Base-by-base conservation (phyloP, 1,140 invertebrate species). In the Hermatobates lingyangjiaoensis region DNA sequence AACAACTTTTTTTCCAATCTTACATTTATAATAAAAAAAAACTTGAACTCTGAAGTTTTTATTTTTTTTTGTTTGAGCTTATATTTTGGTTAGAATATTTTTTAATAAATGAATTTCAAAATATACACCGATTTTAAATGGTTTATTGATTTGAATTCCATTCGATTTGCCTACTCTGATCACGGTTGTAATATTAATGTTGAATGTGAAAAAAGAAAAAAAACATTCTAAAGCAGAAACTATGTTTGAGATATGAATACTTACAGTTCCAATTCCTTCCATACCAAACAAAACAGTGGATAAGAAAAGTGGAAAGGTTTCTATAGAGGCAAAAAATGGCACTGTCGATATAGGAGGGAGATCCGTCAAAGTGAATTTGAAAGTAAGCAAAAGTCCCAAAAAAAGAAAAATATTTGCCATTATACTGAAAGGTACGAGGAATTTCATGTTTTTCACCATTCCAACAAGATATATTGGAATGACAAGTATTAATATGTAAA, bases 191-290 rank as follows among this genome's bases (percentile, higher is more conserved):
- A n/a, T 15, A 15, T 2, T 48, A 24, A 38, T 24, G n/a, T 38
- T 38, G n/a, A n/a, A n/a, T n/a, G n/a, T n/a, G n/a, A n/a, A n/a
- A n/a, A n/a, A n/a, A n/a, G n/a, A n/a, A n/a, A n/a, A n/a, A n/a
- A n/a, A n/a, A n/a, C n/a, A n/a, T n/a, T n/a, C n/a, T n/a, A n/a
- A n/a, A n/a, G n/a, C n/a, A n/a, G n/a, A n/a, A n/a, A n/a, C n/a
- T n/a, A n/a, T n/a, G n/a, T n/a, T n/a, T n/a, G n/a, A n/a, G n/a
- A n/a, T n/a, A n/a, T n/a, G n/a, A n/a, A n/a, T n/a, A n/a, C 55
- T 66, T 58, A 71, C 81, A n/a, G 79, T 78, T 38, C 81, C 81
- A 54, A 85, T 83, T 1, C 78, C 81, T 65, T 83, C 81, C 71
- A 85, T 83, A 10, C 81, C 80, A 59, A 83, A 84, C 50, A 84